A percentile compares a stretch with the other conserved stretches of the same genome.
Evolutionary conservation across 2,888 invertebrate genomes (phyloP).

Genomic region (Drosophila neonasuta): DNA sequence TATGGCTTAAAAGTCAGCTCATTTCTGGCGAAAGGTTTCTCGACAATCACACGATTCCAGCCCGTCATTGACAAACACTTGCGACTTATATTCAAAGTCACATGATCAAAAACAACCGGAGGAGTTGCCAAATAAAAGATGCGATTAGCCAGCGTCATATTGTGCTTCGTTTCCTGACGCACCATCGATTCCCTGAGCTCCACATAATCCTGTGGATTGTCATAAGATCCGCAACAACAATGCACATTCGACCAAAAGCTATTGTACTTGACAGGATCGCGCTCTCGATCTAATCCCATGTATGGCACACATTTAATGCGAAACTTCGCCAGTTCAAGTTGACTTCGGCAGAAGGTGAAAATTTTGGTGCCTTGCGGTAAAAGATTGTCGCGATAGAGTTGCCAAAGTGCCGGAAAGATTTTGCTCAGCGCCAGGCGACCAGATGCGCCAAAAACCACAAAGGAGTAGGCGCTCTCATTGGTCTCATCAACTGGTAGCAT

Average conservation of each 20-base stretch:
- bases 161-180: constrained; percentile 51
- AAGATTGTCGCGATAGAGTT: constrained; percentile 60
- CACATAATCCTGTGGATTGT: constrained; percentile 41
- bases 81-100: constrained; percentile 48
- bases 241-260: constrained; percentile 61
- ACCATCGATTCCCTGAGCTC: constrained; percentile 36
- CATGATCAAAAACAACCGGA: constrained; percentile 52
- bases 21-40: constrained; percentile 64
- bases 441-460: constrained; percentile 66
- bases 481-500: constrained; percentile 55
- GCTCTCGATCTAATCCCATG: constrained; percentile 49
- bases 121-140: constrained; percentile 65
- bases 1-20: constrained; percentile 46
- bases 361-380: constrained; percentile 57
- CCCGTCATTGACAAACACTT: constrained; percentile 54
- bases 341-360: constrained; percentile 53
- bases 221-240: constrained; percentile 48
- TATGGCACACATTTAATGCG: constrained; percentile 57
- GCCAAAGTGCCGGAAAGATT: constrained; percentile 61
- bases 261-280: constrained; percentile 56
- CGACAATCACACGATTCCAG: constrained; percentile 58
- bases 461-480: constrained; percentile 58
- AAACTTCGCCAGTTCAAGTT: constrained; percentile 30
- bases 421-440: constrained; percentile 46
- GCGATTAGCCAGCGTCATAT: constrained; percentile 50